Percentiles rank a stretch among this genome's conserved stretches.
Conservation (phyloP, 2,888 invertebrate species). For the Cheiracanthium punctorium region DNA sequence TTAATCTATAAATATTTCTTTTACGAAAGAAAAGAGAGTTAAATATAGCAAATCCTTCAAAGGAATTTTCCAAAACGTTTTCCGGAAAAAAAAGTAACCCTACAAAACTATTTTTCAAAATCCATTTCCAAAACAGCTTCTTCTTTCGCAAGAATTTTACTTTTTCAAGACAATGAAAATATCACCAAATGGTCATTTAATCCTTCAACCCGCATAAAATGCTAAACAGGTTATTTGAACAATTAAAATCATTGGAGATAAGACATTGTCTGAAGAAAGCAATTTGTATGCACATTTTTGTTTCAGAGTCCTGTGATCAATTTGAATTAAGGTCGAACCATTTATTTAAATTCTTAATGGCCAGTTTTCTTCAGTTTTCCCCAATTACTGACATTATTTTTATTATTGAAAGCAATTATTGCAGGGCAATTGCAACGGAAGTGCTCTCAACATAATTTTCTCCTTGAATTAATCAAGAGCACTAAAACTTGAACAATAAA, state of each 20-base stretch:
- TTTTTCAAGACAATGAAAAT: too few relatives aligned
- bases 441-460: slow-evolving; percentile 27
- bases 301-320: slow-evolving; percentile 1
- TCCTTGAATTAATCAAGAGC: slow-evolving; percentile 48
- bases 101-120: too few relatives aligned
- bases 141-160: too few relatives aligned
- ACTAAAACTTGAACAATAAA: slow-evolving; percentile 39
- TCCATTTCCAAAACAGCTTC: too few relatives aligned
- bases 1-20: too few relatives aligned
- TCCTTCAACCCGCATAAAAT: background rate
- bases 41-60: too few relatives aligned
- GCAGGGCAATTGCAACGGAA: slow-evolving; percentile 31
- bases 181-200: too few relatives aligned
- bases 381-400: background rate
- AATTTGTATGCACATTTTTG: background rate
- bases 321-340: slow-evolving; percentile 2
- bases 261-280: background rate
- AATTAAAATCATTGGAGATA: background rate
- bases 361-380: slow-evolving; percentile 22
- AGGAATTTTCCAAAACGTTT: too few relatives aligned
- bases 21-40: too few relatives aligned
- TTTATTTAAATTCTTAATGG: slow-evolving; percentile 26
- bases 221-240: background rate
- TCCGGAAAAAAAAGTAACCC: too few relatives aligned
- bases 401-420: slow-evolving; percentile 22